A percentile compares a stretch with the other conserved stretches of the same genome.
phyloP scores from a whole-genome alignment of 2,113 vertebrate species.

The Dendropsophus ebraccatus region DNA sequence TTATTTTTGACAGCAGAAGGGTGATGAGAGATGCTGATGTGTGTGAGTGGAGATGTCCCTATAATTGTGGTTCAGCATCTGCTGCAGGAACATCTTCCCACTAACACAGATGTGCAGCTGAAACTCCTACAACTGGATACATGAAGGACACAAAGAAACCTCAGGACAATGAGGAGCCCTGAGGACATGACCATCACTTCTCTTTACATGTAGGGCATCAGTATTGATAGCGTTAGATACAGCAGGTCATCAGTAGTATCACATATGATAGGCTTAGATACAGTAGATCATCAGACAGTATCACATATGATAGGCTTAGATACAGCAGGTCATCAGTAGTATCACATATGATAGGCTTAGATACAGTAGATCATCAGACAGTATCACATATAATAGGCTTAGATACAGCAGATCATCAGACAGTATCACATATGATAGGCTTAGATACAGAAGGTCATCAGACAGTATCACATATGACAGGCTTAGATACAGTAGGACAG shows the following conservation, averaged over 20 bases:
- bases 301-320: not conserved
- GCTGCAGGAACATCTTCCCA: slow-evolving; percentile 2
- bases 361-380: not conserved
- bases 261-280: not conserved
- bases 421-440: not conserved
- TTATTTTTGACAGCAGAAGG: not conserved
- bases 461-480: not conserved
- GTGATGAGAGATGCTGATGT: slow-evolving; percentile 21
- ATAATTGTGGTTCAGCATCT: slow-evolving; percentile 44
- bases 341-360: too few relatives aligned
- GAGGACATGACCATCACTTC: too few relatives aligned
- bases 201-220: not conserved
- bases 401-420: not conserved
- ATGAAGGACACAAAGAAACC: not conserved
- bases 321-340: not conserved
- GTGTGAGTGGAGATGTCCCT: not conserved
- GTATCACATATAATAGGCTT: not conserved
- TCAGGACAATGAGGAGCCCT: not conserved
- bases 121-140: not conserved
- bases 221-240: not conserved
- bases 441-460: not conserved
- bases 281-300: too few relatives aligned
- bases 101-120: slow-evolving; percentile 35
- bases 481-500: not conserved
- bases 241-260: not conserved